Evolutionary conservation across 2,797 vertebrate genomes (phyloP).

Genomic region (Urophycis tenuis): DNA sequence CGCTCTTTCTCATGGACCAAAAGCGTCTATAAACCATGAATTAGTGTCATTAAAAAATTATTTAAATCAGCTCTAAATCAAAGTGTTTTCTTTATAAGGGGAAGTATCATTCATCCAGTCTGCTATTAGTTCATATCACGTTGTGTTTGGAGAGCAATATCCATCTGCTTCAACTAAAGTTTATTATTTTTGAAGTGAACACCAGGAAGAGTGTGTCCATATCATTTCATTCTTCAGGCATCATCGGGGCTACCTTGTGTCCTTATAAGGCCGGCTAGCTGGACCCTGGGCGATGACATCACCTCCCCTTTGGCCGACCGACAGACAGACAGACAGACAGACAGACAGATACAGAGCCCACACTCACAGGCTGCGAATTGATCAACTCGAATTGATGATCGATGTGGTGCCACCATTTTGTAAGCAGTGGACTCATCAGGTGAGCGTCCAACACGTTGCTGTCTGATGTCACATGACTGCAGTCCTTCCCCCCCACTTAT

Average conservation of each 20-base stretch:
- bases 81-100: constrained; percentile 1
- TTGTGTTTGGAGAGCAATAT: neutral
- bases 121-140: neutral
- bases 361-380: too few relatives aligned
- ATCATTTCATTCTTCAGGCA: neutral
- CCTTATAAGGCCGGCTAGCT: neutral
- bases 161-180: neutral
- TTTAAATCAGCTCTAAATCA: neutral
- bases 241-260: neutral
- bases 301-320: neutral
- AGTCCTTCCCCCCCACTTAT: neutral
- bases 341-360: too few relatives aligned
- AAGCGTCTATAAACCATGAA: neutral
- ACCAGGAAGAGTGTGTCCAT: neutral
- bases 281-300: neutral
- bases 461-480: neutral
- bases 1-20: neutral
- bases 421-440: too few relatives aligned
- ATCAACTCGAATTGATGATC: too few relatives aligned
- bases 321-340: neutral
- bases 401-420: too few relatives aligned
- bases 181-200: neutral
- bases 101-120: neutral
- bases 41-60: neutral
- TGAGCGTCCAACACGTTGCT: too few relatives aligned